Base-by-base conservation (phyloP, 2,888 invertebrate genomes). In the Oeneis ivallda region DNA sequence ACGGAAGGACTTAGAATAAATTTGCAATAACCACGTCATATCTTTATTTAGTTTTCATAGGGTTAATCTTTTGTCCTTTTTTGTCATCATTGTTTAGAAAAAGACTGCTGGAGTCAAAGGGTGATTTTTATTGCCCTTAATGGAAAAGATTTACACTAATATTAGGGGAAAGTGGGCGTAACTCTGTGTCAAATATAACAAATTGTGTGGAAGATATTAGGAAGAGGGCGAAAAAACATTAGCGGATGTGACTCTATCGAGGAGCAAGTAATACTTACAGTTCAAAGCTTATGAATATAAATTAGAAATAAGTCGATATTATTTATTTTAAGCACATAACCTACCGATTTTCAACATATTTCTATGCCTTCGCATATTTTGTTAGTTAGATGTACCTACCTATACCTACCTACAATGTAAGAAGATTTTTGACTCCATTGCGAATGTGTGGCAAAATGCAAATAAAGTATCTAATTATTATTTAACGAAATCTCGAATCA, bases 131-230 rank as follows among this genome's bases (percentile, higher is more conserved):
- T 74, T 74, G 65, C 67, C 63, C 69, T 62, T 75, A 74, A 76
- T 65, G 74, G 74, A 74, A 72, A 76, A 81, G 75, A 76, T 82
- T 84, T 79, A 79, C 76, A 76, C 71, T 74, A 76, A 73, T 74
- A 79, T 80, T 84, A 84, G 86, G 87, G 83, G 81, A 82, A 86
- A 86, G 86, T 83, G 80, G 89, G 90, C 89, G 90, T 83, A 75
- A 76, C 80, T 78, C 69, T 67, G 81, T 82, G 89, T 85, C 88
- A 84, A 76, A 83, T 85, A 81, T 86, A 89, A 89, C 84, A 87
- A 88, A 91, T 91, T 82, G 70, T 64, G 50, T 65, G 66, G 66
- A 70, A 70, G 69, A 70, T 66, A 69, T 69, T 69, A 54, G 43
- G 17, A 41, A 45, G 19, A 53, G 53, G 62, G 62, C 56, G 52